Evolutionary conservation across 2,113 vertebrate genomes (phyloP), one percentile per base, ranked within the genome.

Genomic region (Clarias batrachus): DNA sequence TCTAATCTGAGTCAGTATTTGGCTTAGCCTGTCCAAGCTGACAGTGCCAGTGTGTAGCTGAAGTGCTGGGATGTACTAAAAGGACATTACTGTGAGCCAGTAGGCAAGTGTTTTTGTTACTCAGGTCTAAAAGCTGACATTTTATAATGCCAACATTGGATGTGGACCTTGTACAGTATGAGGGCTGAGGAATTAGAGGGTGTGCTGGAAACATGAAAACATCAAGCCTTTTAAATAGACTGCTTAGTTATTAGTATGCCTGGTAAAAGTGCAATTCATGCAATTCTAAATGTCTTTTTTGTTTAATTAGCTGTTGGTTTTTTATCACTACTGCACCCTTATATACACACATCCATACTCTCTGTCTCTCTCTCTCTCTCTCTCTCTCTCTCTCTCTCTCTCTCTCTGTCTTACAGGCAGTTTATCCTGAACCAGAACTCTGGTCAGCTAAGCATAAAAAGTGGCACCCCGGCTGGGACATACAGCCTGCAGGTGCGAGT

Each of bases 391-490:
- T 85, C 21, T 59, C 56, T 59, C 74, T 66, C 33, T 65, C 23
- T n/a, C 33, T 27, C 0, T 73, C 5, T 2, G 25, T 74, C 88
- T 89, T 76, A 88, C 93, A 97, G 97, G 92, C 91, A 94, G 89
- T 97, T 98, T 91, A 91, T 93, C 88, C 94, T 98, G 89, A 96
- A 96, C 92, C 95, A 93, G 89, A 95, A 92, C 90, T 94, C 96
- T 3, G 97, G 97, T 83, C 94, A 95, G 92, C 93, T 98, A 89
- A 96, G 92, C 84, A 87, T 97, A 89, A 94, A 91, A 87, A 96
- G 96, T 82, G 96, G 95, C 60, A 94, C 94, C 4, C 95, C 96
- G 0, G 84, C 93, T 0, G 97, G 96, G 33, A 90, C 90, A 0
- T 97, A 97, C 91, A 94, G 82, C 30, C 87, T 97, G 82, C 94